phyloP scores from a whole-genome alignment of 2,888 invertebrate genomes.

The Boloria euphrosyne region DNA sequence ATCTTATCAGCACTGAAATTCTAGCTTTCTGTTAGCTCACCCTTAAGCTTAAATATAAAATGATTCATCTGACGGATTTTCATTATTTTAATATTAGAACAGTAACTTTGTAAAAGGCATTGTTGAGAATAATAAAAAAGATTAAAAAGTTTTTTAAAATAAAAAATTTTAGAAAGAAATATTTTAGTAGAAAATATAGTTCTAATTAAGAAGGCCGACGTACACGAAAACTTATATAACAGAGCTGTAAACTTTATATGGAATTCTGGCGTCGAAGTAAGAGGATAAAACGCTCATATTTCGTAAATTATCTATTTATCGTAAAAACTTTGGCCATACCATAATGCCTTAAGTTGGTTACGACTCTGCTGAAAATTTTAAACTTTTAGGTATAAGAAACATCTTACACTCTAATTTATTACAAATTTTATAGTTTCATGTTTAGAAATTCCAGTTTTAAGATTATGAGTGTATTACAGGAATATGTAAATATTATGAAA shows the following conservation, averaged over 20 bases:
- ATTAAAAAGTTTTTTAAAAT: too few species aligned
- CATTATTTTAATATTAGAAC: too few species aligned
- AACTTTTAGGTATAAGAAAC: constrained; percentile 8
- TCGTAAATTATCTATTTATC: constrained; percentile 38
- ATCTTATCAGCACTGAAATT: too few species aligned
- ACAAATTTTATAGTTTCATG: neutral
- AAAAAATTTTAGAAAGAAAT: neutral
- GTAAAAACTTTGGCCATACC: constrained; percentile 35
- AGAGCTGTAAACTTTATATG: constrained; percentile 33
- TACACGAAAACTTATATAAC: constrained; percentile 7
- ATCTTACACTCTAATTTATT: neutral
- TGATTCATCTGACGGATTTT: too few species aligned
- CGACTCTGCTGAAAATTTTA: constrained; percentile 26
- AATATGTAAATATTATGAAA: too few species aligned
- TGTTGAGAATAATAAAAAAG: too few species aligned
- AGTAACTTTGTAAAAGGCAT: too few species aligned
- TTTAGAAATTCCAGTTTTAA: neutral
- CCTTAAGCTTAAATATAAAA: too few species aligned
- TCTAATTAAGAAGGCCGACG: constrained; percentile 5
- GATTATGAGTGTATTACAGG: too few species aligned
- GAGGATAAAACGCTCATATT: constrained; percentile 35
- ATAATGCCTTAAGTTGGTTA: constrained; percentile 24
- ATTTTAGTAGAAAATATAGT: neutral
- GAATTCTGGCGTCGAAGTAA: constrained; percentile 33
- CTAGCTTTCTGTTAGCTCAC: too few species aligned